Evolutionary conservation across 1,140 invertebrate species (phyloP), one percentile per base, ranked within the genome.

Genomic region (Drosophila paulistorum): DNA sequence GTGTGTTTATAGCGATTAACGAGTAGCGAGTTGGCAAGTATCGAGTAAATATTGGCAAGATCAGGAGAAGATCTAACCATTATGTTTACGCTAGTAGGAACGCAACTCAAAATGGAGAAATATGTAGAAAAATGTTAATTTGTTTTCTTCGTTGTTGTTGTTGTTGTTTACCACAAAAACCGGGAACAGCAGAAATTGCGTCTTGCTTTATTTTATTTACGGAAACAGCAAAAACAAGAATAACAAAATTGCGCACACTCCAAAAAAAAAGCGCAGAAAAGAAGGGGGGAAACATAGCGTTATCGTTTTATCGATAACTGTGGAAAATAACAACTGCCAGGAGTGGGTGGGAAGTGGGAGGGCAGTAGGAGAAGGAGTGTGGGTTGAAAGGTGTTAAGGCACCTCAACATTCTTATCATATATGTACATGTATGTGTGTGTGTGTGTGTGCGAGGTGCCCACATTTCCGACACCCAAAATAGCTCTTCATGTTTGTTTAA

Each of bases 401-500:
- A 72, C 10, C 7, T 30, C 45, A 51, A 51, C 13, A 23, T 39
- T 37, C 33, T 59, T 59, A 59, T 59, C 57, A 58, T 73, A 39
- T 3, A 59, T 72, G 26, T 5, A 30, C 30, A 30, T 30, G 17
- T 17, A 30, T 30, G 0, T 7, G 4, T 26, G 4, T 30, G 30
- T 30, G 5, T 30, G 4, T 30, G 26, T 5, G 26, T 30, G 26
- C 5, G 26, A 30, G 61, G 42, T 48, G 51, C 48, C 51, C n/a
- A 66, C 30, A 71, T 45, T 23, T 51, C 45, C 10, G 45, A 51
- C 41, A 60, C 17, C 57, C 45, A 63, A 41, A 42, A 63, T 54
- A 68, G 60, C 63, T 84, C 68, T 81, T 86, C 62, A 81, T 86
- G 78, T 85, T 85, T 85, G 75, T 76, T 87, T 85, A 86, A 85